These are phyloP conservation scores for Imbricaverruca yamaguchii DNA, from an alignment of 2,888 invertebrate species.

Conservation along the genomic window DNA sequence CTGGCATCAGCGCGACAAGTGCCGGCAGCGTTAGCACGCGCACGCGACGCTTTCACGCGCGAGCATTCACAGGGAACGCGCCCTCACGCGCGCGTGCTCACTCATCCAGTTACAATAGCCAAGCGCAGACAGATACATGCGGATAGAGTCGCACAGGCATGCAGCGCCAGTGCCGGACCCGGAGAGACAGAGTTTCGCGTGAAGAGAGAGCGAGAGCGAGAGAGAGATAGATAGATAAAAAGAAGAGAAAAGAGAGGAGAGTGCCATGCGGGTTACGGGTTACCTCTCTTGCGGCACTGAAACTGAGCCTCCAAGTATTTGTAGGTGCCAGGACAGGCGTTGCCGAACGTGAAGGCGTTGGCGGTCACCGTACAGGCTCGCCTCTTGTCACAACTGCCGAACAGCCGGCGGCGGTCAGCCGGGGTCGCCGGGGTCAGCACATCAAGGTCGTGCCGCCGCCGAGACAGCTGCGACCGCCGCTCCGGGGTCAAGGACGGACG, in stretches of 20 bases:
- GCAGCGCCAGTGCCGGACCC: not conserved
- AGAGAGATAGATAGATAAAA: too few relatives aligned
- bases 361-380: not conserved
- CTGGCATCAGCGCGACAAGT: too few relatives aligned
- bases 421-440: too few relatives aligned
- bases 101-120: not conserved
- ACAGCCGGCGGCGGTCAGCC: not conserved
- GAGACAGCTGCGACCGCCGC: too few relatives aligned
- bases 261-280: not conserved
- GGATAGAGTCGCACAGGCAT: not conserved
- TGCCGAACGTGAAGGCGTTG: conserved; percentile 54
- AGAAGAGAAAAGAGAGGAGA: too few relatives aligned
- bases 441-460: too few relatives aligned
- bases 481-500: too few relatives aligned
- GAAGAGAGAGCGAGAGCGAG: too few relatives aligned
- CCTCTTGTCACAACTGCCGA: not conserved
- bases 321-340: conserved; percentile 82
- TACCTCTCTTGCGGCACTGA: conserved; percentile 51
- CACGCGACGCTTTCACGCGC: not conserved
- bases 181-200: too few relatives aligned
- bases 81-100: not conserved
- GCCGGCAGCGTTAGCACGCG: too few relatives aligned
- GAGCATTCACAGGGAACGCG: not conserved
- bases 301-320: conserved; percentile 92
- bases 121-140: not conserved